Percentiles rank a stretch among this genome's conserved stretches.
These are phyloP conservation scores for Botrylloides violaceus DNA, from an alignment of 23 tunicate species.

Conservation along the genomic window DNA sequence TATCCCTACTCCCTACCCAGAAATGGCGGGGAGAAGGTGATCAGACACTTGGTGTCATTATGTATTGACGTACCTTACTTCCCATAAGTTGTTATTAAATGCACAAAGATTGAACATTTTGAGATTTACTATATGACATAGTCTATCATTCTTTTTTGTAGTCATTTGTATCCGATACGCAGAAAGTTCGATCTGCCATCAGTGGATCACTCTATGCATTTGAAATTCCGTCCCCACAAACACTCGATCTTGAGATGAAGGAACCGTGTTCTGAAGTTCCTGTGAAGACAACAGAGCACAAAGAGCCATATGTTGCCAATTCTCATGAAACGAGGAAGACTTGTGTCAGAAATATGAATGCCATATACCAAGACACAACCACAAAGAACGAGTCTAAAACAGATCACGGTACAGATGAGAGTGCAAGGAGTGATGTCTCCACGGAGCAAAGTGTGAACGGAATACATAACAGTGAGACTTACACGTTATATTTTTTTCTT, in stretches of 20 bases:
- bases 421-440: background rate
- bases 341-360: slow-evolving; percentile 56
- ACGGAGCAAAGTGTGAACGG: background rate
- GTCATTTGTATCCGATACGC: slow-evolving; percentile 54
- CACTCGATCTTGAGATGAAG: background rate
- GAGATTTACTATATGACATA: background rate
- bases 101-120: no score
- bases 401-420: background rate
- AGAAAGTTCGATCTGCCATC: slow-evolving; percentile 42
- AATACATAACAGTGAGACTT: background rate
- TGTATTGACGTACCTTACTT: no score
- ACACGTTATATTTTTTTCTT: no score
- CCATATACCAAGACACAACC: slow-evolving; percentile 27
- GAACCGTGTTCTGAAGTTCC: background rate
- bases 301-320: background rate
- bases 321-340: slow-evolving; percentile 20
- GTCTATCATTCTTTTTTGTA: slow-evolving; percentile 17
- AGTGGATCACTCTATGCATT: slow-evolving; percentile 52
- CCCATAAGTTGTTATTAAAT: no score
- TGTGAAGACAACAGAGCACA: background rate
- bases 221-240: slow-evolving; percentile 66
- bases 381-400: background rate
- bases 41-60: no score
- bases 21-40: no score
- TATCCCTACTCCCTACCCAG: no score